Evolutionary conservation across 2,797 vertebrate species (phyloP).

Genomic region (Poliocrania exsul): DNA sequence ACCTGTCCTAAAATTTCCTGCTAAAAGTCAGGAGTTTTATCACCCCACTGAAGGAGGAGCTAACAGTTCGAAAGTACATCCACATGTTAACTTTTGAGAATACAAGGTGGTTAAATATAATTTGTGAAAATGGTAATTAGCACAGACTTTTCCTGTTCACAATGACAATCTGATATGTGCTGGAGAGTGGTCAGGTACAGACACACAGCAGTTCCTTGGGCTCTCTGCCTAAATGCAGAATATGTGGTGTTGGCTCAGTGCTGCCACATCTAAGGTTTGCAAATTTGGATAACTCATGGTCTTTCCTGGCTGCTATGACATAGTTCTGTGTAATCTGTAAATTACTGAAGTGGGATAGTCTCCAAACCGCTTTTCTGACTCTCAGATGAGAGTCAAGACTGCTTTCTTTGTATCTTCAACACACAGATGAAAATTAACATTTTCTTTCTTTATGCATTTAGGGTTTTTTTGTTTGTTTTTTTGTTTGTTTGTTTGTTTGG

Average conservation of each 20-base stretch:
- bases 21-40: neutral
- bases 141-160: neutral
- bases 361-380: neutral
- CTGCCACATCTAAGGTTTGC: neutral
- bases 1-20: neutral
- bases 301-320: neutral
- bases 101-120: neutral
- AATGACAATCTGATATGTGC: rapidly evolving
- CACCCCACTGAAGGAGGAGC: neutral
- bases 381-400: neutral
- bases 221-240: neutral
- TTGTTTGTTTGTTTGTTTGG: no score
- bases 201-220: neutral
- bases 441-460: neutral
- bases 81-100: neutral
- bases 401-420: neutral
- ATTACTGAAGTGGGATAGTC: neutral
- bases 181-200: neutral
- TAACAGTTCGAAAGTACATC: neutral
- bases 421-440: neutral
- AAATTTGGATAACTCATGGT: neutral
- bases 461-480: no score
- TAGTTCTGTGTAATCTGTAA: neutral
- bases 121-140: neutral
- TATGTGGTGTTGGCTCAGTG: neutral